Evolutionary conservation across 2,888 invertebrate genomes (phyloP), one percentile per base, ranked within the genome.

Genomic region (Heliconius erato): DNA sequence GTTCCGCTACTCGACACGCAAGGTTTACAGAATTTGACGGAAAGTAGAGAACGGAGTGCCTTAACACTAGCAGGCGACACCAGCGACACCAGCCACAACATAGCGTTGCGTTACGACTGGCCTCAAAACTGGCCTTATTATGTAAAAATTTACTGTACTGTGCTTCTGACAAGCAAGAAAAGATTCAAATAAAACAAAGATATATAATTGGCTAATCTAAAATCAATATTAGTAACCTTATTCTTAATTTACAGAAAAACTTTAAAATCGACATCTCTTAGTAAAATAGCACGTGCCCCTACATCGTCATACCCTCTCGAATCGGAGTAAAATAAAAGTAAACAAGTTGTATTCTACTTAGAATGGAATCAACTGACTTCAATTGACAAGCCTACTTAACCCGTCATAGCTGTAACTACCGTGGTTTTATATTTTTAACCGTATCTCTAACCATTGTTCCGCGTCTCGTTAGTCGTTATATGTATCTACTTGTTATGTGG

Each of bases 381-480:
- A 32, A 44, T 71, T 5, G 40, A 76, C n/a, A 76, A 59, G 59
- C 59, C 74, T 76, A 76, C 74, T 76, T 59, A 76, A n/a, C 14
- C n/a, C n/a, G 14, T 35, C 59, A 26, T 28, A 19, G 72, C 35
- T 35, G n/a, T 71, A 40, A 32, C 32, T 35, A 23, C 3, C 12
- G 3, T 23, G n/a, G 26, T 19, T 76, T 59, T 76, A 76, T 35
- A 35, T 59, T 76, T 76, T 35, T 76, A 71, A 35, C 35, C n/a
- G 59, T 74, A 59, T 63, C 35, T 74, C 74, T 59, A 74, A 59
- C 74, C 9, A 74, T 74, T 74, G 74, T 74, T 74, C 59, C 14
- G 1, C 23, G 16, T 32, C 74, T 76, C 59, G 59, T 76, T 76
- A 76, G 59, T 35, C 26, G 32, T n/a, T 35, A 32, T 32, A n/a